Percentiles rank a stretch among this genome's conserved stretches.
These are phyloP conservation scores for Scomber colias DNA, from an alignment of 2,113 vertebrate genomes.

Conservation along the genomic window DNA sequence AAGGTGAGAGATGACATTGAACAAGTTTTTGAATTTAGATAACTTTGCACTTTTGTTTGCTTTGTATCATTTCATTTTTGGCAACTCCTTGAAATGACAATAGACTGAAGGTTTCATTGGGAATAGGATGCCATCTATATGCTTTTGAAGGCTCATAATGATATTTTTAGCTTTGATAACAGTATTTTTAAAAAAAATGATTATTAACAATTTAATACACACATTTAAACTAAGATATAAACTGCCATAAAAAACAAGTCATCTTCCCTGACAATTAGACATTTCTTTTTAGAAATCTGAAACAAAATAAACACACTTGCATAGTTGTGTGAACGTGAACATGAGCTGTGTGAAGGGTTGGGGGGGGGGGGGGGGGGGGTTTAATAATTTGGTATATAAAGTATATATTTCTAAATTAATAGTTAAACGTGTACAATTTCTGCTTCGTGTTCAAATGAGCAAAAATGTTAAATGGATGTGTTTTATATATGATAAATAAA, in stretches of 20 bases:
- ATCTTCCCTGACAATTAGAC: neutral
- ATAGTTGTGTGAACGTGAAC: neutral
- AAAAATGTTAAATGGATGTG: neutral
- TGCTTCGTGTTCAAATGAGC: neutral
- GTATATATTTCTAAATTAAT: neutral
- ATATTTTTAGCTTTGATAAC: neutral
- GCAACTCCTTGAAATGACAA: neutral
- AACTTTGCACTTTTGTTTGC: neutral
- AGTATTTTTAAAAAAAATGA: too few species aligned
- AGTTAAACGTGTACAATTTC: too few species aligned
- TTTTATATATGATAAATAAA: neutral
- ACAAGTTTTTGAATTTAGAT: neutral
- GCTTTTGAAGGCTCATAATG: neutral
- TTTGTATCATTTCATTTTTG: neutral
- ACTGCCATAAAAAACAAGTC: neutral
- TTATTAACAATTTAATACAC: neutral
- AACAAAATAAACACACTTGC: neutral
- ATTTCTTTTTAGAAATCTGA: neutral
- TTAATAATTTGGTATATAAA: too few species aligned
- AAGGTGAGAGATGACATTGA: neutral
- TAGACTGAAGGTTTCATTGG: neutral
- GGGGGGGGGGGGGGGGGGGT: too few species aligned
- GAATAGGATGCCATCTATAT: accelerated
- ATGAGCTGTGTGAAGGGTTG: too few species aligned
- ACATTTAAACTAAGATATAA: neutral